These are phyloP conservation scores for Batillaria attramentaria DNA, from an alignment of 1,140 invertebrate species.

Conservation along the genomic window DNA sequence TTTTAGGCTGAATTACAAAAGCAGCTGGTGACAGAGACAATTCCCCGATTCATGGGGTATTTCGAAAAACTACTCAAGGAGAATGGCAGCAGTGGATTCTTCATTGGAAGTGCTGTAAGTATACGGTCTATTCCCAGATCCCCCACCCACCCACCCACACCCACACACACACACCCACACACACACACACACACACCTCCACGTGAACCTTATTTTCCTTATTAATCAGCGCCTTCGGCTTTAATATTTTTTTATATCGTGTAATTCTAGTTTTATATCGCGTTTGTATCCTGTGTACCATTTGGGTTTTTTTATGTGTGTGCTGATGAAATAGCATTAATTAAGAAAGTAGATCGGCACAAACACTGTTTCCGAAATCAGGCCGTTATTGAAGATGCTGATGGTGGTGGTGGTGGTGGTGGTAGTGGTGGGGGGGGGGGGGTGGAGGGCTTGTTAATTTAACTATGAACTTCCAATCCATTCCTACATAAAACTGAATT, in stretches of 20 bases:
- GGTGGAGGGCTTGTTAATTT: too few relatives aligned
- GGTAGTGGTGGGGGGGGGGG: too few relatives aligned
- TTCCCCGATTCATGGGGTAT: slow-evolving; percentile 17
- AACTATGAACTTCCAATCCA: too few relatives aligned
- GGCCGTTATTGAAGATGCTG: too few relatives aligned
- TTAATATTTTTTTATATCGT: neutral
- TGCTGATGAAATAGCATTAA: too few relatives aligned
- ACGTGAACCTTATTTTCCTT: neutral
- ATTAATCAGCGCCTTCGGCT: neutral
- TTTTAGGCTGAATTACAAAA: slow-evolving; percentile 15
- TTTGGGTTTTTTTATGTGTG: neutral
- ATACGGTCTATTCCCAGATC: neutral
- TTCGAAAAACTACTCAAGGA: slow-evolving; percentile 25
- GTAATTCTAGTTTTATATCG: neutral
- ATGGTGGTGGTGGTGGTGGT: too few relatives aligned
- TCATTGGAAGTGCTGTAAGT: slow-evolving; percentile 33
- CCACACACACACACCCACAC: too few relatives aligned
- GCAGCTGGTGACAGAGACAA: slow-evolving; percentile 2
- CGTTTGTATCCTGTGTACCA: neutral
- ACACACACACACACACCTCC: neutral
- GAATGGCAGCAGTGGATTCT: slow-evolving; percentile 16
- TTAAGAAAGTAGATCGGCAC: too few relatives aligned
- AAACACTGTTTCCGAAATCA: too few relatives aligned
- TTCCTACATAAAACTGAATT: too few relatives aligned
- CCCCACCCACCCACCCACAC: too few relatives aligned